phyloP scores from a whole-genome alignment of 2,888 invertebrate species.

The Hipparchia semele region DNA sequence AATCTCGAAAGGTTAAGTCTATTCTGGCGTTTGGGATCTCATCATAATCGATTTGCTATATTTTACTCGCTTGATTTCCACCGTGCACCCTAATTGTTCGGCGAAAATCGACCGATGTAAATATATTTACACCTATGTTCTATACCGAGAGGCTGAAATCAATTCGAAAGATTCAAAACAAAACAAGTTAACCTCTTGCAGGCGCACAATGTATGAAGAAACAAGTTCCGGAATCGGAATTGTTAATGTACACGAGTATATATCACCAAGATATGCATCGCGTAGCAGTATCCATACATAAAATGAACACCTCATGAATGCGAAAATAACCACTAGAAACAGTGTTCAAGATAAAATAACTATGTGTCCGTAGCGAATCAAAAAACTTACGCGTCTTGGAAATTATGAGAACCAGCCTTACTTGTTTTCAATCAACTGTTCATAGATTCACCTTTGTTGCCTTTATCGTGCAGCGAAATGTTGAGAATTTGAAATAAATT shows the following conservation, averaged over 20 bases:
- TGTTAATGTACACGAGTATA: constrained; percentile 27
- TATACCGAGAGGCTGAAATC: not conserved
- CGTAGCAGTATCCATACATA: constrained; percentile 31
- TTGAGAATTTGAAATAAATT: not conserved
- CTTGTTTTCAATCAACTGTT: constrained; percentile 8
- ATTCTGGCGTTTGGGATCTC: too few relatives aligned
- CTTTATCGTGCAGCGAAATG: not conserved
- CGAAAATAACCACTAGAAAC: constrained; percentile 31
- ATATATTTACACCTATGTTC: not conserved
- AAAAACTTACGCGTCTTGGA: constrained; percentile 17
- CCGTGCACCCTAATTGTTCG: too few relatives aligned
- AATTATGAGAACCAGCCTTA: constrained; percentile 10
- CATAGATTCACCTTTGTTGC: not conserved
- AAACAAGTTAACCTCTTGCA: constrained; percentile 1
- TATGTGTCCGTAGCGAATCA: constrained; percentile 3
- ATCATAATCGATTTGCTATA: too few relatives aligned
- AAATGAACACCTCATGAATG: constrained; percentile 38
- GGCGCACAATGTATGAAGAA: constrained; percentile 18
- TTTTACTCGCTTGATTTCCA: too few relatives aligned
- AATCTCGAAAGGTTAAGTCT: too few relatives aligned
- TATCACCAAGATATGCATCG: constrained; percentile 34
- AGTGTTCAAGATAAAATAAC: constrained; percentile 22
- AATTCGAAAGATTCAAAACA: constrained; percentile 5
- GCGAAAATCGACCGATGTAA: too few relatives aligned
- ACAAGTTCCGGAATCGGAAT: constrained; percentile 26